Conservation (phyloP, 1,140 invertebrate genomes). For the Drosophila ananassae region DNA sequence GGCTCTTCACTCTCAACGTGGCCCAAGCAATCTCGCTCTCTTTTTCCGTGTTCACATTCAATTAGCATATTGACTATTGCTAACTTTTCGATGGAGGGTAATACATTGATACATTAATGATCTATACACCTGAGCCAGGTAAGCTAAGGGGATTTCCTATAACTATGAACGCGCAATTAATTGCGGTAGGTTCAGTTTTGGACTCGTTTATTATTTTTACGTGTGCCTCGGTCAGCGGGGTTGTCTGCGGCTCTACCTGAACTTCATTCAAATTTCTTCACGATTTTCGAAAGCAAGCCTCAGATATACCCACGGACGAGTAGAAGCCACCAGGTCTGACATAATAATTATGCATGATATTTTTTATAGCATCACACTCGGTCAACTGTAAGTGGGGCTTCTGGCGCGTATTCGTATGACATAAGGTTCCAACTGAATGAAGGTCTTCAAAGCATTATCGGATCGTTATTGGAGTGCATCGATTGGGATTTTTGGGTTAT, state of each 20-base stretch:
- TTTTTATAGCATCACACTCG: conserved; percentile 58
- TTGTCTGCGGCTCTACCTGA: conserved; percentile 19
- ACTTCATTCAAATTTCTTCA: conserved; percentile 53
- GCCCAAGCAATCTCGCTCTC: conserved; percentile 6
- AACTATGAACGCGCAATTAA: conserved; percentile 39
- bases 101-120: conserved; percentile 2
- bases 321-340: conserved; percentile 60
- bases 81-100: conserved; percentile 7
- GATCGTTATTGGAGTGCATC: conserved; percentile 46
- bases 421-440: conserved; percentile 51
- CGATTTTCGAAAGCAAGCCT: conserved; percentile 58
- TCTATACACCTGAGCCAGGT: background rate
- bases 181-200: conserved; percentile 70
- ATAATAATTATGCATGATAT: conserved; percentile 78
- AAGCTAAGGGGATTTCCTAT: background rate
- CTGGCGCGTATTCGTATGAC: conserved; percentile 39
- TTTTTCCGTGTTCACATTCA: conserved; percentile 43
- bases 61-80: conserved; percentile 40
- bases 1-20: conserved; percentile 4
- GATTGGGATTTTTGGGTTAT: conserved; percentile 67
- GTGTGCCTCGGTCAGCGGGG: conserved; percentile 33
- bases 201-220: conserved; percentile 47
- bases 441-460: conserved; percentile 12
- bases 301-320: background rate
- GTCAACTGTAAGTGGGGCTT: conserved; percentile 30